Percentiles rank a stretch among this genome's conserved stretches.
These are phyloP conservation scores for Eumerus sabulonum DNA, from an alignment of 2,888 invertebrate genomes.

Conservation along the genomic window DNA sequence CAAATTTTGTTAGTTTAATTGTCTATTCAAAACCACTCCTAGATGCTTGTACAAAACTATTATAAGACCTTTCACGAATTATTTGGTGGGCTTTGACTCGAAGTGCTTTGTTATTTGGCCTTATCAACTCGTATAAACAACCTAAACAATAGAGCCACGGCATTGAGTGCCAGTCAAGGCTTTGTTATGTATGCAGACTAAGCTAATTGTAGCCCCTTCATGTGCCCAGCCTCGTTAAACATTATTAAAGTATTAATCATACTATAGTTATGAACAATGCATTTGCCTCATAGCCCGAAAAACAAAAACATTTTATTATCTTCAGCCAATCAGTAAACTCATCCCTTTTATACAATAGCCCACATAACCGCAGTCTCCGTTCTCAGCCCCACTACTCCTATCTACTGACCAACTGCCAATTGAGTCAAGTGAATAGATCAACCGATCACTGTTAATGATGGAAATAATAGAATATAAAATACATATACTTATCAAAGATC, in stretches of 20 bases:
- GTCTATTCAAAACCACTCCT: too few relatives aligned
- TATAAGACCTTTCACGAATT: too few relatives aligned
- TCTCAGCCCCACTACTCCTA: conserved; percentile 6
- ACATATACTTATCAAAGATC: conserved; percentile 66
- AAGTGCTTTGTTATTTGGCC: too few relatives aligned
- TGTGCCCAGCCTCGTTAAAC: conserved; percentile 44
- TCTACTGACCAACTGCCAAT: conserved; percentile 37
- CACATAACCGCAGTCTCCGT: conserved; percentile 18
- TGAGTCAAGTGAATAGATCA: conserved; percentile 61
- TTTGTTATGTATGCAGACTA: background rate
- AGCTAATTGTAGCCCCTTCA: conserved; percentile 51
- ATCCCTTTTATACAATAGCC: conserved; percentile 34
- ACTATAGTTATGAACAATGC: conserved; percentile 54
- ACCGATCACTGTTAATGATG: conserved; percentile 61
- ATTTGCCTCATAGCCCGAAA: conserved; percentile 31
- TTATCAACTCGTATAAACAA: too few relatives aligned
- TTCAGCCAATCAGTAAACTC: conserved; percentile 14
- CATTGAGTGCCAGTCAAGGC: background rate
- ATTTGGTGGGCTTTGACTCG: too few relatives aligned
- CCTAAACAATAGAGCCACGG: too few relatives aligned
- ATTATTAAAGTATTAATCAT: conserved; percentile 61
- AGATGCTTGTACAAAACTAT: too few relatives aligned
- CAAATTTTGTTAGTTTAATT: too few relatives aligned
- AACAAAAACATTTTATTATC: conserved; percentile 1
- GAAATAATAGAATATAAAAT: conserved; percentile 66